Conservation (phyloP, 37 sponge, comb jelly and placozoan genomes). For the Ephydatia muelleri region DNA sequence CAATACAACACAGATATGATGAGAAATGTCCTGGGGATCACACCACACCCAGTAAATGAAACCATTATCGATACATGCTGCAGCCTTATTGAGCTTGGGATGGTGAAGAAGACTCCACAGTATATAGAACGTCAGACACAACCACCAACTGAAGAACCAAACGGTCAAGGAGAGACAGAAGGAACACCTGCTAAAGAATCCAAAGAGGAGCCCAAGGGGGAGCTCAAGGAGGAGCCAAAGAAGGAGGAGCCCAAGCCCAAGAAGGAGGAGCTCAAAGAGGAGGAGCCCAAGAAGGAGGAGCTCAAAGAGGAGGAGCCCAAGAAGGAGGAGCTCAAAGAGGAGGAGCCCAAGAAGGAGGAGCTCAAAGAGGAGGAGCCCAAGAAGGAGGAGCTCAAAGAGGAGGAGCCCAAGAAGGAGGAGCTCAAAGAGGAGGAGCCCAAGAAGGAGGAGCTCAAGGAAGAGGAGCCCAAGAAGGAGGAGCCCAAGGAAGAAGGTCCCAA, state of each 20-base stretch:
- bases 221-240: conserved; percentile 1
- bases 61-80: conserved; percentile 81
- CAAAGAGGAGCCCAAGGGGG: not conserved
- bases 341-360: not conserved
- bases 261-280: not conserved
- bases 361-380: no score
- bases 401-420: no score
- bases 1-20: conserved; percentile 56
- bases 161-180: not conserved
- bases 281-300: not conserved
- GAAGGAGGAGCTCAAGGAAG: no score
- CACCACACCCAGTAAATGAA: conserved; percentile 38
- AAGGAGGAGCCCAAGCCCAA: not conserved
- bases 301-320: not conserved
- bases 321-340: not conserved
- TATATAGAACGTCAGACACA: conserved; percentile 58
- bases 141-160: conserved; percentile 8
- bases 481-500: no score
- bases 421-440: no score
- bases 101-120: conserved; percentile 61
- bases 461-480: no score
- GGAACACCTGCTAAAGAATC: not conserved
- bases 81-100: conserved; percentile 71
- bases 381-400: no score
- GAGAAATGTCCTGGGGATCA: conserved; percentile 68